Conservation (phyloP, 2,113 vertebrate species). For the Sula dactylatra region DNA sequence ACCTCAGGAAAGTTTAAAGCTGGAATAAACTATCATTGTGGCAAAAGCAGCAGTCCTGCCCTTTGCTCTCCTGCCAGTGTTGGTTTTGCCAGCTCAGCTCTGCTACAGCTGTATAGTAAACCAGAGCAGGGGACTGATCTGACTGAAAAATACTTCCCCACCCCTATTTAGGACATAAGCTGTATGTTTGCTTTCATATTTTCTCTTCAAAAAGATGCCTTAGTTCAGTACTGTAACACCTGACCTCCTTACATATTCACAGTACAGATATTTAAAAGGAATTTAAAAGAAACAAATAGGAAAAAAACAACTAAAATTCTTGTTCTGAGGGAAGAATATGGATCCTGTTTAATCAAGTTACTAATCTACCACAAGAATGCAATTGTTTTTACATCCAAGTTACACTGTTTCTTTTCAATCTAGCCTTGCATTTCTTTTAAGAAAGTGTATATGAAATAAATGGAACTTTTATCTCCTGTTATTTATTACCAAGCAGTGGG, state of each 20-base stretch:
- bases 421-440: background rate
- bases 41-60: background rate
- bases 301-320: background rate
- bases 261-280: background rate
- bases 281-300: background rate
- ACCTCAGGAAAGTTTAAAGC: background rate
- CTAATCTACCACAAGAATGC: background rate
- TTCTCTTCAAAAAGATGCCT: background rate
- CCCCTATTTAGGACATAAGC: background rate
- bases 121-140: background rate
- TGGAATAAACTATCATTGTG: background rate
- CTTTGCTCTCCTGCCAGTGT: background rate
- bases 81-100: slow-evolving; percentile 27
- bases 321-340: background rate
- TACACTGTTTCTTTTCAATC: background rate
- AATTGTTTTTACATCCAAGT: background rate
- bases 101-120: background rate
- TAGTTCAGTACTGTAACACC: background rate
- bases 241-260: background rate
- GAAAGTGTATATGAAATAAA: background rate
- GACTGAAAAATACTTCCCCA: background rate
- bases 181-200: background rate
- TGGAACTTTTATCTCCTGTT: background rate
- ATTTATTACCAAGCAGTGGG: background rate
- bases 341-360: background rate